Base-by-base conservation (phyloP, 2,113 vertebrate species). In the Eublepharis macularius region DNA sequence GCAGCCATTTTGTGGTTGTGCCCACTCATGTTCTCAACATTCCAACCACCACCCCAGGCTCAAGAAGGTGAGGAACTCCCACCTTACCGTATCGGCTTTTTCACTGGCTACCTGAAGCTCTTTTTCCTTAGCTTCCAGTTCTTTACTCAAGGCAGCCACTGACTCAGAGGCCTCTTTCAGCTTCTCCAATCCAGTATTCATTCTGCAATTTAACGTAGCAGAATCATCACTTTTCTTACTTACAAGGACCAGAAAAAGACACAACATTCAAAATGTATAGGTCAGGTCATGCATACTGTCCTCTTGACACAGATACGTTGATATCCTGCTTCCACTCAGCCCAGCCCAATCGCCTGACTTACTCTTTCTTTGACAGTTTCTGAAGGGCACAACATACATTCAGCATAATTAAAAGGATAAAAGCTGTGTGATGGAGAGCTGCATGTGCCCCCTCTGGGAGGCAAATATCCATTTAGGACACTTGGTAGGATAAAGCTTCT, bases 171-270 rank as follows among this genome's bases (percentile, higher is more conserved):
- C 99, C 93, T 99, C 99, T 93, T 97, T 98, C 34, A 99, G 90
- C 84, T 99, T 99, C 94, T 98, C 91, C 69, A 99, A 95, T 73
- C 98, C 98, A 63, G 96, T 99, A 88, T 99, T 99, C 97, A 99
- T 97, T 93, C 98, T 99, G 82, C 65, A 86, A 51, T 94, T 88
- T 36, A 91, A 94, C 88, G 82, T 83, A 21, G 57, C 17, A 91
- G 81, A n/a, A 47, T 0, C 70, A 84, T 2, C 10, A 86, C 7
- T 13, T 89, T 87, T 83, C 57, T 34, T 77, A 70, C 82, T 57
- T 39, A 26, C 34, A 60, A 92, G 10, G 21, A 88, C 88, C 26
- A 47, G 24, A 43, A 8, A 29, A 78, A 80, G 39, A 19, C 36
- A 72, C 24, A 75, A 39, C 24, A 26, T 19, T 26, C 24, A 63